These are phyloP conservation scores for Oryctes rhinoceros DNA, from an alignment of 1,140 invertebrate species.

Conservation along the genomic window DNA sequence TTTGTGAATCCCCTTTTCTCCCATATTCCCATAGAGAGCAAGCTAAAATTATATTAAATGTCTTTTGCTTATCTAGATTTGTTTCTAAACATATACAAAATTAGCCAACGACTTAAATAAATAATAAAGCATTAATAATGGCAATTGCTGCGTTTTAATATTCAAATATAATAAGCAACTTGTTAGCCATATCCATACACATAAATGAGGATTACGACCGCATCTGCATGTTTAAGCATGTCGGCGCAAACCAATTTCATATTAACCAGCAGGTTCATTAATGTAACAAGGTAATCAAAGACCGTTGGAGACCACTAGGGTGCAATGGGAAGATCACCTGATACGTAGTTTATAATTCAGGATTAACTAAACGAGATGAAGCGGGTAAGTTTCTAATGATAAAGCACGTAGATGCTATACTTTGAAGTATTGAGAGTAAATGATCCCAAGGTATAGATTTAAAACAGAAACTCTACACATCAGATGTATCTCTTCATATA, in stretches of 20 bases:
- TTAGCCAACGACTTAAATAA: background rate
- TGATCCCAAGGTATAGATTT: background rate
- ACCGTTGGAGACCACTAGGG: conserved; percentile 23
- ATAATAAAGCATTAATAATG: background rate
- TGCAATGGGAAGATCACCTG: conserved; percentile 14
- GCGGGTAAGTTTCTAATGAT: background rate
- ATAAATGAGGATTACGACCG: conserved; percentile 30
- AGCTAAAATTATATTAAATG: background rate
- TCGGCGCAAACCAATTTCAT: conserved; percentile 22
- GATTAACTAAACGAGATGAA: conserved; percentile 21
- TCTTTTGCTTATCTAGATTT: background rate
- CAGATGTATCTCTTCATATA: no score
- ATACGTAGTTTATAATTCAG: conserved; percentile 24
- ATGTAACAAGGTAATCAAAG: conserved; percentile 32
- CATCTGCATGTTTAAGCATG: conserved; percentile 34
- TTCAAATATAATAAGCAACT: background rate
- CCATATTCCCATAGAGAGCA: background rate
- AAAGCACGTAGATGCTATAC: background rate
- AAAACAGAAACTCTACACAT: background rate
- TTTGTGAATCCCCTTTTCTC: background rate
- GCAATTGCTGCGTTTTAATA: background rate
- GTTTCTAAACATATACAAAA: background rate
- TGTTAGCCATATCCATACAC: background rate
- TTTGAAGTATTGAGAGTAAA: background rate
- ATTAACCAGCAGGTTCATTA: conserved; percentile 30